A percentile compares a stretch with the other conserved stretches of the same genome.
phyloP scores from a whole-genome alignment of 2,113 vertebrate genomes.

The Nipponia nippon region DNA sequence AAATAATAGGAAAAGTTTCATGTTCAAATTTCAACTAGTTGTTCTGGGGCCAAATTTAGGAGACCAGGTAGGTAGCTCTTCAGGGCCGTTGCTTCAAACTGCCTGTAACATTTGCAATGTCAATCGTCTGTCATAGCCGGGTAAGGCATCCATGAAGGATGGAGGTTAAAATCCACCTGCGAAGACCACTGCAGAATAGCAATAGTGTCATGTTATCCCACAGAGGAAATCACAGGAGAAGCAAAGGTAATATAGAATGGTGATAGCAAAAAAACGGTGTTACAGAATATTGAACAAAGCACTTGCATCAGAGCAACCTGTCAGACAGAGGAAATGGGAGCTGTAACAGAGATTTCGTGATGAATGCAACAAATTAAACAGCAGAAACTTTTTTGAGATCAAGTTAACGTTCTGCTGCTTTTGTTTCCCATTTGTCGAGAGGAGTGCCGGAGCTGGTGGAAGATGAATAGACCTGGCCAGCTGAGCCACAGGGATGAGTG shows the following conservation, averaged over 20 bases:
- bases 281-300: not conserved
- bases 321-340: not conserved
- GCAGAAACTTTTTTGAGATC: not conserved
- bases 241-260: not conserved
- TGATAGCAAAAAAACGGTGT: not conserved
- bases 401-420: not conserved
- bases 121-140: not conserved
- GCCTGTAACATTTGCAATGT: not conserved
- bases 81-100: not conserved
- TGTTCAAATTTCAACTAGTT: not conserved
- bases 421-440: not conserved
- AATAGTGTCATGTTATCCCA: not conserved
- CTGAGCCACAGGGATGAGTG: not conserved
- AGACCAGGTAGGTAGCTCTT: not conserved
- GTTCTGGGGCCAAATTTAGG: not conserved
- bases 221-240: not conserved
- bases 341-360: not conserved
- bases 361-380: not conserved
- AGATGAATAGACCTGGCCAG: not conserved
- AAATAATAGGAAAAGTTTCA: not conserved
- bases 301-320: not conserved
- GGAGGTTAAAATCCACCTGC: not conserved
- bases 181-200: not conserved
- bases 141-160: not conserved
- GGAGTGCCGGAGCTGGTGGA: not conserved